A percentile compares a stretch with the other conserved stretches of the same genome.
These are phyloP conservation scores for Ericerus pela DNA, from an alignment of 1,140 invertebrate genomes.

Conservation along the genomic window DNA sequence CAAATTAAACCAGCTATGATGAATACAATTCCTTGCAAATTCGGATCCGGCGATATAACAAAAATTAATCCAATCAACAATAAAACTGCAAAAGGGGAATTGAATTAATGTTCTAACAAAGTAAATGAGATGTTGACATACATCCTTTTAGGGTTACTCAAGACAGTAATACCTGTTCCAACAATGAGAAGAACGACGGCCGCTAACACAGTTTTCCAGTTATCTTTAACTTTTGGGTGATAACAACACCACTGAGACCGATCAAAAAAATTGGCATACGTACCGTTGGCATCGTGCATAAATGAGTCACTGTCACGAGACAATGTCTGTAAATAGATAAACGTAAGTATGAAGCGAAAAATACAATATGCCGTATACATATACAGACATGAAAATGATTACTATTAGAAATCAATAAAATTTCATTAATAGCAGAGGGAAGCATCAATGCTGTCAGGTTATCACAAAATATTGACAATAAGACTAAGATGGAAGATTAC, in stretches of 20 bases:
- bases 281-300: constrained; percentile 44
- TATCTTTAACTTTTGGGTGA: constrained; percentile 67
- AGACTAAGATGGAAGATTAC: too few relatives aligned
- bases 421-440: not conserved
- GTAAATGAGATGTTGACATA: too few relatives aligned
- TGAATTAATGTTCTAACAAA: too few relatives aligned
- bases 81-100: constrained; percentile 21
- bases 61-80: constrained; percentile 18
- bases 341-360: not conserved
- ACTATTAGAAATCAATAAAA: not conserved
- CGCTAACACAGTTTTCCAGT: constrained; percentile 68
- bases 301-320: constrained; percentile 64
- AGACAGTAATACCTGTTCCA: constrained; percentile 43
- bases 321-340: constrained; percentile 41
- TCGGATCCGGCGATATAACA: constrained; percentile 33
- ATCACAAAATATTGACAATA: too few relatives aligned
- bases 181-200: constrained; percentile 57
- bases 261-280: constrained; percentile 28
- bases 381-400: not conserved
- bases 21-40: constrained; percentile 61
- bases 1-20: constrained; percentile 65
- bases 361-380: not conserved
- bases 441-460: too few relatives aligned
- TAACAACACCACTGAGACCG: constrained; percentile 49
- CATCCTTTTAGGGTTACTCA: not conserved